Conservation (phyloP, 2,888 invertebrate species). For the Beris morrisii region DNA sequence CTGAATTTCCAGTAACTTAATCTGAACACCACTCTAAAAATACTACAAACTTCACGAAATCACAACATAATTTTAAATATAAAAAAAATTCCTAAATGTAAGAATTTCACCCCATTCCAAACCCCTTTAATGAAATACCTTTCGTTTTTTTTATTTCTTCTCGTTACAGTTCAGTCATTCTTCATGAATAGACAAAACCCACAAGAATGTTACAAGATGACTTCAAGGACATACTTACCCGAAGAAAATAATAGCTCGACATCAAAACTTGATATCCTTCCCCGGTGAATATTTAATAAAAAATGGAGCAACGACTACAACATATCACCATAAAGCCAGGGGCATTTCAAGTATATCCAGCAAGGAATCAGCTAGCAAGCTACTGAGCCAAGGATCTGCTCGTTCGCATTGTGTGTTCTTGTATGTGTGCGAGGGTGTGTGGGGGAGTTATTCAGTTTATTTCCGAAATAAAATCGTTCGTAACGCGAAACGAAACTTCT, state of each 20-base stretch:
- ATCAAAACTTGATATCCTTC: conserved; percentile 11
- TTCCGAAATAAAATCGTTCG: too few species aligned
- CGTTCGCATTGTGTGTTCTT: conserved; percentile 3
- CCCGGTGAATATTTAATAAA: conserved; percentile 20
- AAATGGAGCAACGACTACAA: conserved; percentile 2
- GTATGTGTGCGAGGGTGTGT: not conserved
- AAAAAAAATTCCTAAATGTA: too few species aligned
- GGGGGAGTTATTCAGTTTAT: too few species aligned
- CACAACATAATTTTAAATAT: too few species aligned
- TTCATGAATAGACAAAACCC: conserved; percentile 20
- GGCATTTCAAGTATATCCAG: conserved; percentile 3
- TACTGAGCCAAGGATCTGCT: not conserved
- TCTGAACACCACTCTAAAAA: too few species aligned
- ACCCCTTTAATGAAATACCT: conserved; percentile 11
- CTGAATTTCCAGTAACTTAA: too few species aligned
- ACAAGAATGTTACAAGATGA: conserved; percentile 20
- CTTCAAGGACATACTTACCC: conserved; percentile 7
- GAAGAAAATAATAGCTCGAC: conserved; percentile 15
- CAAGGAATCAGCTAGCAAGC: not conserved
- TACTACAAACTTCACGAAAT: too few species aligned
- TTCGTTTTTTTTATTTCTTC: conserved; percentile 5
- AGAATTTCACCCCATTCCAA: too few species aligned
- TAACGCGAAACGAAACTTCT: too few species aligned
- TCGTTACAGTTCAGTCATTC: conserved; percentile 2
- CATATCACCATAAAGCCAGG: not conserved